These are phyloP conservation scores for Mycteria americana DNA, from an alignment of 2,797 vertebrate genomes.

Conservation along the genomic window DNA sequence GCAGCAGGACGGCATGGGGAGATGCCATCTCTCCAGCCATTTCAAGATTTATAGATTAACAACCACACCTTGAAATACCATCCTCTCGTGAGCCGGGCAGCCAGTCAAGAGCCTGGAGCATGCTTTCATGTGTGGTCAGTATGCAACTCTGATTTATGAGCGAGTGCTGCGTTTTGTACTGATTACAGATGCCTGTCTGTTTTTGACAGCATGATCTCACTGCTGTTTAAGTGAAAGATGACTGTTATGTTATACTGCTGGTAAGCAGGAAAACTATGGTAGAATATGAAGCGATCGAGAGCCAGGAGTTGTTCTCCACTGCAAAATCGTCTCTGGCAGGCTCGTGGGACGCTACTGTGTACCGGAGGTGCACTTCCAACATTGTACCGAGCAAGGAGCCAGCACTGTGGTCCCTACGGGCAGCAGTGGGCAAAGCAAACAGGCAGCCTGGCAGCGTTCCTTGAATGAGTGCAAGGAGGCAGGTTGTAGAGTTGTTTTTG, in stretches of 20 bases:
- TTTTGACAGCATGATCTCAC: background rate
- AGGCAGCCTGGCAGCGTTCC: slow-evolving; percentile 7
- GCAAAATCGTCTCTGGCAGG: background rate
- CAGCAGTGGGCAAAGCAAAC: slow-evolving; percentile 43
- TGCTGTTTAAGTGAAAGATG: background rate
- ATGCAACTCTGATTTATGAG: background rate
- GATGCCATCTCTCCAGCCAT: background rate
- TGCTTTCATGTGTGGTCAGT: slow-evolving; percentile 3
- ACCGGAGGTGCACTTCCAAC: background rate
- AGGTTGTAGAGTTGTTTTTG: slow-evolving; percentile 22
- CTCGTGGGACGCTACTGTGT: background rate
- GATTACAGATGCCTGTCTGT: background rate
- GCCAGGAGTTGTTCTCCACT: background rate
- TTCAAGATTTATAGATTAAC: background rate
- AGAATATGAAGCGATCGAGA: background rate
- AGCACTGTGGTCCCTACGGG: background rate
- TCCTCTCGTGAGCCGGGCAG: background rate
- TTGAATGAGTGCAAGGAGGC: background rate
- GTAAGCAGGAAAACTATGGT: background rate
- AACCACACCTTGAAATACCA: background rate
- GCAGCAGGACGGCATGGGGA: background rate
- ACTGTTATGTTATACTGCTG: background rate
- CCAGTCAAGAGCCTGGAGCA: background rate
- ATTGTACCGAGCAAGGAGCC: background rate
- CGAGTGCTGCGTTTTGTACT: background rate